Base-by-base conservation (phyloP, 2,797 vertebrate genomes). In the Aselliscus stoliczkanus region DNA sequence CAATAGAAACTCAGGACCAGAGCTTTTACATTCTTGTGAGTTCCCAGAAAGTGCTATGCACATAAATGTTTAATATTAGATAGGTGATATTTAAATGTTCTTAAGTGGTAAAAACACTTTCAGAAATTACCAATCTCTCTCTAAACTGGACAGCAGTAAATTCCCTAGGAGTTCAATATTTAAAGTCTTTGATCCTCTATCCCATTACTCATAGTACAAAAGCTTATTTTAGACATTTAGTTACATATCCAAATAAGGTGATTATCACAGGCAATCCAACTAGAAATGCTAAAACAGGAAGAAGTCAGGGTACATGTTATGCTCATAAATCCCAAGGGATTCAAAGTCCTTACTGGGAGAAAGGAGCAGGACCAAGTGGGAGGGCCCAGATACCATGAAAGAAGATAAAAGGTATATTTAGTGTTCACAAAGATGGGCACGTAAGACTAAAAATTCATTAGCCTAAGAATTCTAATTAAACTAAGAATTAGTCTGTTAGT, bases 91-190 rank as follows among this genome's bases (percentile, higher is more conserved):
- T 73, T 92, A 84, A 95, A 79, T 73, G 42, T 65, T 90, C 62
- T 73, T 88, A 47, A 88, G 37, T 95, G 42, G 11, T 65, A 92
- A 95, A 85, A 92, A 89, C 39, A 93, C 82, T 95, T 92, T 84
- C 67, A 82, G 37, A 92, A 93, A 65, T 62, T 67, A 95, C 89
- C 42, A 65, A 20, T 72, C 15, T 88, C 25, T 83, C 90, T 89
- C 54, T 81, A 86, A 90, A 94, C 10, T 56, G 50, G 25, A 73
- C 44, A 72, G 9, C 60, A 72, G 8, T 39, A 84, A 73, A 12
- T 88, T 93, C 67, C 67, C 29, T 67, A 73, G 73, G 62, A 88
- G 67, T 67, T 76, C 65, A 94, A n/a, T 50, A 75, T 90, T 90
- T 58, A 29, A 72, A 73, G 27, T 89, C 79, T 54, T 80, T 92